Evolutionary conservation across 2,888 invertebrate species (phyloP), one percentile per base, ranked within the genome.

Genomic region (Harpalus rufipes): DNA sequence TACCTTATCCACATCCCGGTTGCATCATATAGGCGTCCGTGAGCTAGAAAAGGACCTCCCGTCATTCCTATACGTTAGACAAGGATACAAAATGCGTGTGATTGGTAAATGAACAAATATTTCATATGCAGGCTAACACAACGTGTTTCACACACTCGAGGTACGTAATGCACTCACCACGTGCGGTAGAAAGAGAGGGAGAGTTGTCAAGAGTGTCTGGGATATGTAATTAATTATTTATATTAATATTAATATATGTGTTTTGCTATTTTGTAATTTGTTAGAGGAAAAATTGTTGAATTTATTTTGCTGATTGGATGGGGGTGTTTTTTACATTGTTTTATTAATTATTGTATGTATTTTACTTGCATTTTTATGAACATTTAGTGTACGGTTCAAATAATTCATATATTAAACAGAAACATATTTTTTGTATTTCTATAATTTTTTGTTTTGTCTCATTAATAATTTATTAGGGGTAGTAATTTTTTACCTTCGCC

Each of bases 61-160:
- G 2, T 7, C 72, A 16, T 2, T 10, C 65, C 32, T 8, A 8
- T 44, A 16, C 44, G 18, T 14, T n/a, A 39, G 68, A 74, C 10
- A 74, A 16, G 44, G 72, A 74, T 0, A 14, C 18, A 74, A 14
- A 16, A 44, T 74, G 44, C 72, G 63, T 80, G 80, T 63, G 80
- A 80, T 80, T 63, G 80, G 80, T 61, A 80, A 79, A 80, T 63
- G 80, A 41, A 63, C 80, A 80, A 80, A 80, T 80, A 80, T 80
- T 80, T 80, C 80, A 80, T 80, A 80, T 78, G 78, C 78, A 78
- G 78, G 78, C 78, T n/a, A 58, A 59, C 58, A 58, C 41, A 41
- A 41, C 41, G 72, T 74, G 25, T 74, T 41, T 74, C 18, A 44
- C 41, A 44, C 72, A 74, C 41, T 41, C 14, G 72, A 32, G 68